Conservation (phyloP, 2,113 vertebrate genomes). For the Leucoraja erinaceus region DNA sequence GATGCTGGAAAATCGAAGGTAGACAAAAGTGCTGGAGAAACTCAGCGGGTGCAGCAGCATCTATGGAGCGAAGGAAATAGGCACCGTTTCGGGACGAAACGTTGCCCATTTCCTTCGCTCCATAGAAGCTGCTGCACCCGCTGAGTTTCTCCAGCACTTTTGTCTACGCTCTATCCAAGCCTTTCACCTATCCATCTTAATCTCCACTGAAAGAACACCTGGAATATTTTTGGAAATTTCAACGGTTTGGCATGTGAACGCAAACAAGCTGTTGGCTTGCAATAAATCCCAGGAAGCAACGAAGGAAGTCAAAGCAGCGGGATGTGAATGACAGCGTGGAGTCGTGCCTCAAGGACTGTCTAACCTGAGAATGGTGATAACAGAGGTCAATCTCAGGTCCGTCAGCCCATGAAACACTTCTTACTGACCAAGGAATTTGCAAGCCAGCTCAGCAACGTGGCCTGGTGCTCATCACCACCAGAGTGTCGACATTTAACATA, state of each 20-base stretch:
- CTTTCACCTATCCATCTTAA: neutral
- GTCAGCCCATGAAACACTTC: slow-evolving; percentile 82
- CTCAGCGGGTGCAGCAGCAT: no score
- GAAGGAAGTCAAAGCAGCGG: neutral
- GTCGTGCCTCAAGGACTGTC: slow-evolving; percentile 84
- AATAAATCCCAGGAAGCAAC: neutral
- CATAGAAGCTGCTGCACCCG: no score
- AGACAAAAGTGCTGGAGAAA: no score
- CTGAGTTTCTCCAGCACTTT: no score
- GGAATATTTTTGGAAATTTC: neutral
- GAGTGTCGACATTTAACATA: neutral
- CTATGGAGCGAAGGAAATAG: no score
- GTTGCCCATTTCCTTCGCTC: no score
- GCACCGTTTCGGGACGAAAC: no score
- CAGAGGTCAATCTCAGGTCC: slow-evolving; percentile 84
- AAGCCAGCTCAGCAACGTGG: neutral
- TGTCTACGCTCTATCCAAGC: no score
- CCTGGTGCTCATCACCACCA: neutral
- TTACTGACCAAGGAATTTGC: slow-evolving; percentile 1
- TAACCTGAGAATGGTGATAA: slow-evolving; percentile 83
- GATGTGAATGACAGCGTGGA: slow-evolving; percentile 31
- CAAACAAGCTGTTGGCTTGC: neutral
- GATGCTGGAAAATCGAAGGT: no score
- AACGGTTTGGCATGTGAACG: neutral
- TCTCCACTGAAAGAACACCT: no score